These are phyloP conservation scores for Bombus confusus DNA, from an alignment of 1,140 invertebrate genomes.

Conservation along the genomic window DNA sequence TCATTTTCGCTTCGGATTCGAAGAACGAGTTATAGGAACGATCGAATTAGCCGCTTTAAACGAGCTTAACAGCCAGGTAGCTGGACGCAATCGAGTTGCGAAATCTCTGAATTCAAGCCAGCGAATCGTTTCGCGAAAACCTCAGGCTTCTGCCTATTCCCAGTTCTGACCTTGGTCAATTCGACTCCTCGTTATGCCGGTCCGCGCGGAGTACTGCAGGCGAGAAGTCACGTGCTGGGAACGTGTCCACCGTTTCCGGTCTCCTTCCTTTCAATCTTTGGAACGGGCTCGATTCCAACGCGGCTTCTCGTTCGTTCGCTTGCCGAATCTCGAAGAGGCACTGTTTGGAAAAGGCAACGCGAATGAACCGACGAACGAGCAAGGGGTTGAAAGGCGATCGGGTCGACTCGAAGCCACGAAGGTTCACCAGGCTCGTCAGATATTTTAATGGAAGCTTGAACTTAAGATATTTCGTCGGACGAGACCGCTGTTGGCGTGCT, in stretches of 20 bases:
- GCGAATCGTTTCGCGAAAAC: background rate
- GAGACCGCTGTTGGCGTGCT: slow-evolving; percentile 48
- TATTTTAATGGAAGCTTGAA: slow-evolving; percentile 81
- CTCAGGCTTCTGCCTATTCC: background rate
- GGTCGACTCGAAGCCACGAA: slow-evolving; percentile 30
- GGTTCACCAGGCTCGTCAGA: slow-evolving; percentile 69
- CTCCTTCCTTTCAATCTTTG: slow-evolving; percentile 1
- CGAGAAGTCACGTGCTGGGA: background rate
- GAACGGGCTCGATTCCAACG: slow-evolving; percentile 29
- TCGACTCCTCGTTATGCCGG: slow-evolving; percentile 3
- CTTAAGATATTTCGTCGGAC: slow-evolving; percentile 77
- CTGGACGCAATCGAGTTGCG: background rate
- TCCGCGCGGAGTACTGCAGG: background rate
- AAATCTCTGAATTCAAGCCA: background rate
- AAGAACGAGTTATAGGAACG: background rate
- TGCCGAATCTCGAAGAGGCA: background rate
- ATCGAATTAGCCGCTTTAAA: slow-evolving; percentile 32
- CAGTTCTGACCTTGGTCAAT: background rate
- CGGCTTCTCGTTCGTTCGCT: background rate
- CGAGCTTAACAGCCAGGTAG: slow-evolving; percentile 23
- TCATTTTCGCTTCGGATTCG: background rate
- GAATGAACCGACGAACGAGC: background rate
- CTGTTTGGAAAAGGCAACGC: background rate
- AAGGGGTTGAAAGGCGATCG: slow-evolving; percentile 7
- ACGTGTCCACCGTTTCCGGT: slow-evolving; percentile 14